Evolutionary conservation across 1,140 invertebrate genomes (phyloP), one percentile per base, ranked within the genome.

Genomic region (Drosophila tani): DNA sequence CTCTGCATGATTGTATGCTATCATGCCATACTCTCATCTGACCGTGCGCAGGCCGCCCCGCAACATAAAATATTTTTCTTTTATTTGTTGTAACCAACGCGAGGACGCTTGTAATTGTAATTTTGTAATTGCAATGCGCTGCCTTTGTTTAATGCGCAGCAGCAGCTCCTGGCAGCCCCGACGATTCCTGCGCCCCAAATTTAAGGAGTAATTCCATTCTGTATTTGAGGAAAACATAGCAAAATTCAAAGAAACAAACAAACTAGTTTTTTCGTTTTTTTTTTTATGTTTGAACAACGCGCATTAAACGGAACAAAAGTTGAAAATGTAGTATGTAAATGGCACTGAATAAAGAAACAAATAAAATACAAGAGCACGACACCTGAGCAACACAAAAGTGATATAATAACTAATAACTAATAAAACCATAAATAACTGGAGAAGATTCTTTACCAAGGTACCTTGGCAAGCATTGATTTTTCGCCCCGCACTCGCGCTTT

Each of bases 41-140:
- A 80, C n/a, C 81, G 81, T 83, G 62, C 45, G 5, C 21, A 57
- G 27, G 2, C 64, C 58, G 9, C 49, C 49, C 35, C 14, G 19
- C 14, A 59, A 64, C 63, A 70, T 70, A 80, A 75, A 83, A 83
- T 82, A 74, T 79, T 83, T 78, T 79, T 71, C 68, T 80, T 84
- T 73, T 62, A 77, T 84, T 84, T 84, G 71, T 84, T 81, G 77
- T 77, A 77, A 76, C 70, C 62, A 67, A 71, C 50, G 24, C 19
- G 40, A 66, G 56, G 76, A 84, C 77, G 71, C 71, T 79, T 80
- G 60, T 67, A 83, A 82, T 71, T 66, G 35, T 40, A 49, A 63
- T 49, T 32, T 40, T 62, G 65, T 29, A 24, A 47, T 51, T 35
- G 47, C 67, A 24, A 70, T 70, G 68, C 67, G 43, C 53, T 35